Base-by-base conservation (phyloP, 2,888 invertebrate genomes). In the Drosophila nr. perissopoda region DNA sequence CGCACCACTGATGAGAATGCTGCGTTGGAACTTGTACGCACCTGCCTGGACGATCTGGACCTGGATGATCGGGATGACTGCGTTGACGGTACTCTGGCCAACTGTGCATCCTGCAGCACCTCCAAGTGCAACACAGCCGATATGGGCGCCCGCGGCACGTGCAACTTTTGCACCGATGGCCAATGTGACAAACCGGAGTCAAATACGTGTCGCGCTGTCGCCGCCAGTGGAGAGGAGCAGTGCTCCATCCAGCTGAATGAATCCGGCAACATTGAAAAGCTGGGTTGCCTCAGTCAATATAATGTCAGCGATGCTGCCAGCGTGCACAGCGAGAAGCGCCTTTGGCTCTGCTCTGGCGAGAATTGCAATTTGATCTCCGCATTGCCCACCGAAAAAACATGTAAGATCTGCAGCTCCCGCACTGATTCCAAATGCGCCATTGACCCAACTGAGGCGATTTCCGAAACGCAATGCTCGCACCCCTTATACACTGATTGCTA, bases 1-100 rank as follows among this genome's bases (percentile, higher is more conserved):
- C 86, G 90, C 29, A 88, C 82, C 1, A 61, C 51, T 2, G 91
- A 92, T 10, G 46, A 13, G 1, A 62, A 70, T 8, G 57, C 92
- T 0, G 81, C 83, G 0, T 70, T 85, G 57, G 92, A 92, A 29
- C 25, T 92, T 27, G 79, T 84, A 25, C 86, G 92, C 42, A 76
- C 80, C 4, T 92, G 92, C n/a, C 51, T 89, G 11, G 92, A 93
- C 64, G 92, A 92, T 53, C 80, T 90, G 63, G 88, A 91, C 13
- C 51, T 70, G 10, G 91, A 89, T 61, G 91, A 92, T 38, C 91
- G 89, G 2, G 76, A 72, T 0, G 75, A 48, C 0, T 92, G 92
- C 65, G 58, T 48, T 0, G 70, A 62, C 0, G 82, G 85, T 2
- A 60, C 70, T 0, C 38, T 83, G 56, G 40, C 51, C 0, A 75